Evolutionary conservation across 23 tunicate genomes (phyloP).

Genomic region (Corella eumyota): DNA sequence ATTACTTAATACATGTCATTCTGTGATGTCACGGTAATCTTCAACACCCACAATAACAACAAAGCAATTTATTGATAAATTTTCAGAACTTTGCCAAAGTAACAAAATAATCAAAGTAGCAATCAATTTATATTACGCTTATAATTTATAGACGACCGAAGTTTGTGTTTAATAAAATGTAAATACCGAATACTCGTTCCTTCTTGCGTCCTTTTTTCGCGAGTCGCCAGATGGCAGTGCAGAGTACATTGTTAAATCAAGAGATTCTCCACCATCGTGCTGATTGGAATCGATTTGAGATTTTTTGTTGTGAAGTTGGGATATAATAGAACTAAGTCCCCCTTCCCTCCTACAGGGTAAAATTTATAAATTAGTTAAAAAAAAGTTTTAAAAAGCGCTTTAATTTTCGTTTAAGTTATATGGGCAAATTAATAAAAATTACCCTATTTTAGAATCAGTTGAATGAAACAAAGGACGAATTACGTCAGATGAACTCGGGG

Average conservation of each 20-base stretch:
- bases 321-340: conserved; percentile 62
- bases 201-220: conserved; percentile 14
- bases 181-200: background rate
- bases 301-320: conserved; percentile 70
- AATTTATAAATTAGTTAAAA: background rate
- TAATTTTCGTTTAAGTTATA: too few relatives aligned
- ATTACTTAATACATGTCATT: too few relatives aligned
- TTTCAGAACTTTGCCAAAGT: too few relatives aligned
- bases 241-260: conserved; percentile 18
- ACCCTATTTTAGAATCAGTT: too few relatives aligned
- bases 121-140: too few relatives aligned
- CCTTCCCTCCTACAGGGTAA: conserved; percentile 43
- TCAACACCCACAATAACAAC: too few relatives aligned
- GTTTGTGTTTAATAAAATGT: too few relatives aligned
- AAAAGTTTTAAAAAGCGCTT: background rate
- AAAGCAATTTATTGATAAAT: too few relatives aligned
- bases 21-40: too few relatives aligned
- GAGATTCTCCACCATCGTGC: conserved; percentile 29
- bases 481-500: conserved; percentile 4
- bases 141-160: too few relatives aligned
- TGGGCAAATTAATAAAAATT: background rate
- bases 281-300: conserved; percentile 24
- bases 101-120: too few relatives aligned
- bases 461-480: too few relatives aligned
- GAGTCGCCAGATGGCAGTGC: conserved; percentile 11